Evolutionary conservation across 2,888 invertebrate genomes (phyloP), one percentile per base, ranked within the genome.

Genomic region (Mongoloraphidia duomilia): DNA sequence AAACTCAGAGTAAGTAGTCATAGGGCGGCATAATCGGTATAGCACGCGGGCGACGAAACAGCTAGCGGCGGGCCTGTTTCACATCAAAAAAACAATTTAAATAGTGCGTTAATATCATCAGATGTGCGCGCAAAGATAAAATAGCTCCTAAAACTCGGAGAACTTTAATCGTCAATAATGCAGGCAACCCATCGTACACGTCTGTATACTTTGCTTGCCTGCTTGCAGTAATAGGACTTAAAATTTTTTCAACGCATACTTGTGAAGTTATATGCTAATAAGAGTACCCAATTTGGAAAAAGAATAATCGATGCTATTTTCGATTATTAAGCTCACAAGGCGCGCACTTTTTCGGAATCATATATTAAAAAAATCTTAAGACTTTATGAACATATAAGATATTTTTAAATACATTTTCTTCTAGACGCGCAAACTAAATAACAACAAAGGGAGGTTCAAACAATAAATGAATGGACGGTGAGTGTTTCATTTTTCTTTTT

Each of bases 401-500:
- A 12, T 37, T 44, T 47, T 11, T 13, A 34, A 14, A 40, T 46
- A 41, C 11, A 38, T 3, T 26, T 3, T 26, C 3, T 26, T 6
- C 26, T 3, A 38, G n/a, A 38, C 3, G 6, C 38, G 3, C 9
- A 38, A 38, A 9, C 6, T 26, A 26, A 26, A 26, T 26, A 26
- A 26, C 6, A 17, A 26, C 26, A 6, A 26, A 26, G 3, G 17
- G 17, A 17, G 17, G 4, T 48, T 36, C 46, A 41, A 35, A 42
- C n/a, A n/a, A n/a, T n/a, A n/a, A n/a, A n/a, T n/a, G n/a, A n/a
- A n/a, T n/a, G n/a, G n/a, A n/a, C n/a, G n/a, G n/a, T n/a, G 37
- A 46, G 37, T 38, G 43, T 38, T 35, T 36, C 13, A 47, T 36
- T 38, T 51, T 35, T 38, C 38, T 12, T 38, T 44, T 36, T 39